Evolutionary conservation across 2,797 vertebrate species (phyloP).

Genomic region (Anabacerthia variegaticeps): DNA sequence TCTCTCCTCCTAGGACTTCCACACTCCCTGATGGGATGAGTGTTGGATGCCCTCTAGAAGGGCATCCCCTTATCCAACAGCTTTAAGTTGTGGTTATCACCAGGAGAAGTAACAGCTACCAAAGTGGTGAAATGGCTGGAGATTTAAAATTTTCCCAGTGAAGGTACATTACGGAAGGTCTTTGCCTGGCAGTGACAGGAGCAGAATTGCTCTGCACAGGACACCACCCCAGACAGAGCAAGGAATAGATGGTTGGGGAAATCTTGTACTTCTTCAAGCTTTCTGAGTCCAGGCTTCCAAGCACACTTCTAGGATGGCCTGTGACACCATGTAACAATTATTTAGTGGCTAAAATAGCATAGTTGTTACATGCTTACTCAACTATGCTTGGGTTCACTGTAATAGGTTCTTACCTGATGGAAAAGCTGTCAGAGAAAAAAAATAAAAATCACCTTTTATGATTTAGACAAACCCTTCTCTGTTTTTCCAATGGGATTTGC

Average conservation of each 20-base stretch:
- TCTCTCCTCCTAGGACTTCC: neutral
- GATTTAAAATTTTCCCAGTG: neutral
- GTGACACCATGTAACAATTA: neutral
- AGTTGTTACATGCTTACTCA: accelerated
- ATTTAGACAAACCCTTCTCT: neutral
- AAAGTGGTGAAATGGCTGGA: neutral
- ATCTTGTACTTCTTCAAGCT: neutral
- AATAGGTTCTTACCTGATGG: neutral
- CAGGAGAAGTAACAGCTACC: neutral
- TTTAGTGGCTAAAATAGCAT: neutral
- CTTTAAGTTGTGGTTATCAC: neutral
- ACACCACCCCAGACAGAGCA: neutral
- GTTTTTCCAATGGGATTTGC: neutral
- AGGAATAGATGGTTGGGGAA: neutral
- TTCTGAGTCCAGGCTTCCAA: neutral
- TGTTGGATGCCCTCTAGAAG: neutral
- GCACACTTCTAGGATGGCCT: neutral
- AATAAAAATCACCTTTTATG: neutral
- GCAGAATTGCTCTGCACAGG: neutral
- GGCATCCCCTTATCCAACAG: too few relatives aligned
- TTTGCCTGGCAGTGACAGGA: neutral
- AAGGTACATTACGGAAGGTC: neutral
- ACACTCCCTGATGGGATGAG: neutral
- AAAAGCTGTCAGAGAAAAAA: neutral
- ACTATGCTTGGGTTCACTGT: neutral